phyloP scores from a whole-genome alignment of 1,140 invertebrate species.

The Rhynchophorus ferrugineus region DNA sequence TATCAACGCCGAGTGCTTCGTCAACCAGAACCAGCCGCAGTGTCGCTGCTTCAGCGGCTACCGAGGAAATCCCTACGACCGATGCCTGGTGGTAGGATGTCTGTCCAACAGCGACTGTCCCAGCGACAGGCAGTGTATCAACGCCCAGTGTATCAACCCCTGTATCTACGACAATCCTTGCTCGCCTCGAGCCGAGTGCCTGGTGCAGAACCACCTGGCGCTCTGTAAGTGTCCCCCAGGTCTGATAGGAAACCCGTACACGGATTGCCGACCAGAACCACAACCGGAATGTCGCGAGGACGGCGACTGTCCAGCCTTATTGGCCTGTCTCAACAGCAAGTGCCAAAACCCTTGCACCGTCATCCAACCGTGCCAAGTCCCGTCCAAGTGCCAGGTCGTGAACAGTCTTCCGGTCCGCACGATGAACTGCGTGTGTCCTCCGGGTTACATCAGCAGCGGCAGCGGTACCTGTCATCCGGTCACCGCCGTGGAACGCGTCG shows the following conservation, averaged over 20 bases:
- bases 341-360: conserved; percentile 77
- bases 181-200: conserved; percentile 67
- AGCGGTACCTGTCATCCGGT: conserved; percentile 69
- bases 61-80: conserved; percentile 68
- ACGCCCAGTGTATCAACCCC: conserved; percentile 78
- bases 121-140: conserved; percentile 72
- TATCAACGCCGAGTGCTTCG: conserved; percentile 74
- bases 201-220: conserved; percentile 71
- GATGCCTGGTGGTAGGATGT: conserved; percentile 77
- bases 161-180: conserved; percentile 74
- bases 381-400: conserved; percentile 72
- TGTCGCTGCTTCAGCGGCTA: conserved; percentile 76
- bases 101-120: conserved; percentile 83
- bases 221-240: conserved; percentile 71
- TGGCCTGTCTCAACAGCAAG: conserved; percentile 72
- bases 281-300: conserved; percentile 73
- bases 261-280: conserved; percentile 63
- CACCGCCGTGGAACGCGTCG: conserved; percentile 53
- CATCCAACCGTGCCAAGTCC: conserved; percentile 69
- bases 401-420: conserved; percentile 74
- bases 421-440: conserved; percentile 81
- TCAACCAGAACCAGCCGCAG: conserved; percentile 62
- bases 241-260: conserved; percentile 69
- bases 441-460: conserved; percentile 77
- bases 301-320: conserved; percentile 66